Base-by-base conservation (phyloP, 1,140 invertebrate genomes). In the Pectinophora gossypiella region DNA sequence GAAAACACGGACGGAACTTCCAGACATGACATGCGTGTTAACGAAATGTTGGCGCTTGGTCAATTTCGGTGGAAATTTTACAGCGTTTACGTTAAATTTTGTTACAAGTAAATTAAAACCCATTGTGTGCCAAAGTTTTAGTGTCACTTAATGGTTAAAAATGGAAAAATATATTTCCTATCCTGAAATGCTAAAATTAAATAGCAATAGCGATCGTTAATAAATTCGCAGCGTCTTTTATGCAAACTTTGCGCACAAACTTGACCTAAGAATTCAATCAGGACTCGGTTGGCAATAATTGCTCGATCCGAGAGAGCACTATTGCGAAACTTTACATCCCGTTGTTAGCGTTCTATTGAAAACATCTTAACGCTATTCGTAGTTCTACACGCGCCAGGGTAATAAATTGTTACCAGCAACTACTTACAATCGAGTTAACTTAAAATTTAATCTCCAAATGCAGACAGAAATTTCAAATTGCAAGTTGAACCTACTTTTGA, bases 241-340 rank as follows among this genome's bases (percentile, higher is more conserved):
- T 76, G 74, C 72, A 81, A 86, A 82, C 61, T 81, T 76, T 61
- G 43, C 63, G 61, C 56, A 62, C 68, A 79, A 86, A 83, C 70
- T 83, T 81, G 72, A 84, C 74, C 76, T 77, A 81, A 84, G 78
- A 83, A 86, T 83, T 81, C 76, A 82, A 83, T 80, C 79, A 78
- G 76, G 70, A 79, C 61, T 81, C 67, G 75, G 75, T 81, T 73
- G 68, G 77, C 77, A 84, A 84, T 86, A 84, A 83, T 83, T 84
- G 75, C 75, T 65, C 73, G 76, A 76, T 74, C 74, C 72, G 66
- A 67, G 70, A 79, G 74, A 64, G 70, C 68, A 79, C 74, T 84
- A 78, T 78, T 76, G 77, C 70, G 62, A 83, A 86, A 84, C 75
- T 84, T 84, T 81, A 72, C 75, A 80, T 76, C 69, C 71, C 72